Evolutionary conservation across 1,140 invertebrate species (phyloP).

Genomic region (Neelides sp.): DNA sequence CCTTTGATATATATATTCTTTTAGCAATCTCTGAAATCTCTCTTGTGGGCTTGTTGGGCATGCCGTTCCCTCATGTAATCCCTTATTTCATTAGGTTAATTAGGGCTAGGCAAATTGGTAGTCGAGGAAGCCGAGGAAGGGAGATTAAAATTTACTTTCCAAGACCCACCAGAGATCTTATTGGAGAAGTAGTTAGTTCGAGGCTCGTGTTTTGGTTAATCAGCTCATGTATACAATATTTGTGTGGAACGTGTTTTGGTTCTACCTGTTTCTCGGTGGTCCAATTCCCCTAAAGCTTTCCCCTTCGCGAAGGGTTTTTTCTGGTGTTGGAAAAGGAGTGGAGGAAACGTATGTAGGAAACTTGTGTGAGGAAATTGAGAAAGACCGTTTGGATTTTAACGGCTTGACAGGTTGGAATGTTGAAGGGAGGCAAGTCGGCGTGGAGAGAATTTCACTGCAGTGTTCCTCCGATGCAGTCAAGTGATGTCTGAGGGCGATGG

Average conservation of each 20-base stretch:
- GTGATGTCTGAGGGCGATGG: too few species aligned
- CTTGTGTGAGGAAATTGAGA: not conserved
- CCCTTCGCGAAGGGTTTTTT: not conserved
- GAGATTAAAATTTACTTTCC: not conserved
- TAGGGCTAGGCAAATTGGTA: conserved; percentile 1
- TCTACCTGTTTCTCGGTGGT: not conserved
- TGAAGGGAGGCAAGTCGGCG: not conserved
- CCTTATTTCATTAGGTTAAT: not conserved
- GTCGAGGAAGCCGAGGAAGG: not conserved
- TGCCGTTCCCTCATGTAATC: too few species aligned
- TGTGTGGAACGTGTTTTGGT: not conserved
- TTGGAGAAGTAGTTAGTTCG: not conserved
- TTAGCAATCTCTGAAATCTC: too few species aligned
- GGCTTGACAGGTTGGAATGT: not conserved
- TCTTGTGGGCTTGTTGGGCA: too few species aligned
- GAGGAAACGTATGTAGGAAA: not conserved
- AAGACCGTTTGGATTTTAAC: not conserved
- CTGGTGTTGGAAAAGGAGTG: not conserved
- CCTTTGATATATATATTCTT: too few species aligned
- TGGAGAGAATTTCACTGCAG: not conserved
- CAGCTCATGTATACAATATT: conserved; percentile 10
- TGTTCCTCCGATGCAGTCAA: not conserved
- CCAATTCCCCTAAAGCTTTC: not conserved
- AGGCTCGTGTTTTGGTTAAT: not conserved
- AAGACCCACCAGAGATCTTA: not conserved